Evolutionary conservation across 2,797 vertebrate genomes (phyloP).

Genomic region (Acridotheres tristis): DNA sequence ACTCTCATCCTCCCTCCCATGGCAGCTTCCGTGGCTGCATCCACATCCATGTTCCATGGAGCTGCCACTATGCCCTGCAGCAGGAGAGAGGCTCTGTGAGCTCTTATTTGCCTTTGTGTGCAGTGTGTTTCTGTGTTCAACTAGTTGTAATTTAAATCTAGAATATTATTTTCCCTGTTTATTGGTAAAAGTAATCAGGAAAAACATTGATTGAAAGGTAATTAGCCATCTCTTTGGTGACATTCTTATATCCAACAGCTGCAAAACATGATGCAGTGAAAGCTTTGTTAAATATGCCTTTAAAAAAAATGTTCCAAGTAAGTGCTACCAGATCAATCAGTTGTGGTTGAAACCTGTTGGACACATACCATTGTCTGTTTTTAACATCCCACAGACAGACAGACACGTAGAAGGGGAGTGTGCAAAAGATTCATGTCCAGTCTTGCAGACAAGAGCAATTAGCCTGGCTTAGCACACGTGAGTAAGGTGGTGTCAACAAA

Average conservation of each 20-base stretch:
- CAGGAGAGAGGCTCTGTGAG: not conserved
- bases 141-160: not conserved
- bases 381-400: not conserved
- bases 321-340: not conserved
- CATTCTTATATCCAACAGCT: not conserved
- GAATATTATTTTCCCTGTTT: not conserved
- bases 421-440: not conserved
- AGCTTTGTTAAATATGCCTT: not conserved
- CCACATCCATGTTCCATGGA: not conserved
- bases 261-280: not conserved
- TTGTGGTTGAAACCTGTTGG: not conserved
- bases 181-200: not conserved
- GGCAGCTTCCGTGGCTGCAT: not conserved
- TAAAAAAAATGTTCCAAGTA: not conserved
- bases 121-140: not conserved
- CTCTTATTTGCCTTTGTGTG: not conserved
- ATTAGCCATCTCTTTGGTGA: not conserved
- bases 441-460: conserved; percentile 1
- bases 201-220: not conserved
- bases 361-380: not conserved
- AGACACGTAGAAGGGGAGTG: not conserved
- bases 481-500: not conserved
- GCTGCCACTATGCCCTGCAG: not conserved
- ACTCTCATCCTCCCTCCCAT: not conserved
- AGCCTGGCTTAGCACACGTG: not conserved